phyloP scores from a whole-genome alignment of 2,888 invertebrate species.

The Polia nebulosa region DNA sequence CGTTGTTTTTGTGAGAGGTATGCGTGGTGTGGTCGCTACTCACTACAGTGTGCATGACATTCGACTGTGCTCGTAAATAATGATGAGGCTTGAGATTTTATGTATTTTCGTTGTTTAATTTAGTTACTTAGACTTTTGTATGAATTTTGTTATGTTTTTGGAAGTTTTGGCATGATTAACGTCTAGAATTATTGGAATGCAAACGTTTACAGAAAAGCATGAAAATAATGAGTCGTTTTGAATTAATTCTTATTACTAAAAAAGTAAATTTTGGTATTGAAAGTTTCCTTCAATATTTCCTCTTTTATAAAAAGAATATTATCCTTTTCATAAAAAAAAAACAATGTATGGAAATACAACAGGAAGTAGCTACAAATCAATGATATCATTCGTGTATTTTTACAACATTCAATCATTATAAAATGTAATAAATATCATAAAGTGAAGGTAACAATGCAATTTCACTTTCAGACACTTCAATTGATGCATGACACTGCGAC shows the following conservation, averaged over 20 bases:
- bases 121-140: not conserved
- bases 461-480: not conserved
- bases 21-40: slow-evolving; percentile 27
- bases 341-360: slow-evolving; percentile 3
- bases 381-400: not conserved
- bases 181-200: not conserved
- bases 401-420: slow-evolving; percentile 1
- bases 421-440: not conserved
- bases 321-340: not conserved
- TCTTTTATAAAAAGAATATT: not conserved
- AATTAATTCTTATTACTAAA: not conserved
- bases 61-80: slow-evolving; percentile 34
- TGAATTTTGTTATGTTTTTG: slow-evolving; percentile 9
- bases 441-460: not conserved
- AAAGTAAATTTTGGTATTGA: not conserved
- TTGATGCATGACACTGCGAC: not conserved
- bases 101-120: slow-evolving; percentile 6
- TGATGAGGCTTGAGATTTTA: slow-evolving; percentile 33
- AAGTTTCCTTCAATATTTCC: slow-evolving; percentile 12
- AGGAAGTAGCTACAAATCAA: not conserved
- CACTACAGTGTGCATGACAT: slow-evolving; percentile 44
- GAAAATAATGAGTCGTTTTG: not conserved
- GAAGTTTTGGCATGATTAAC: slow-evolving; percentile 25
- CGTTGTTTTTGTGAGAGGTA: slow-evolving; percentile 51
- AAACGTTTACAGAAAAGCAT: not conserved